Percentiles rank a stretch among this genome's conserved stretches.
Conservation (phyloP, 2,888 invertebrate species). For the Gordius sp. region DNA sequence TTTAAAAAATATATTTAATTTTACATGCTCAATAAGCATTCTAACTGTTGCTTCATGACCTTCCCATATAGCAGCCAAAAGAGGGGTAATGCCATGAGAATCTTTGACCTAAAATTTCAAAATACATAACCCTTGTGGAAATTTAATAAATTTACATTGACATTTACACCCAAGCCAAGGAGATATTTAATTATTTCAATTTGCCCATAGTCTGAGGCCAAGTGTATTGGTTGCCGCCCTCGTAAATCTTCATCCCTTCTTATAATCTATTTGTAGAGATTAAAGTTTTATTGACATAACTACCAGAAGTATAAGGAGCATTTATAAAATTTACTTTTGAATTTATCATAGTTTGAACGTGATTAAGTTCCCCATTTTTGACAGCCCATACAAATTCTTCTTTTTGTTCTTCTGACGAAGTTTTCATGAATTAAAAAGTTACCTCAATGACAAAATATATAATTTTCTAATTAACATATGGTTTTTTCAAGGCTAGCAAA, state of each 20-base stretch:
- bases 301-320: too few relatives aligned
- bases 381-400: constrained; percentile 12
- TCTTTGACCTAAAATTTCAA: constrained; percentile 46
- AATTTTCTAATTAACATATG: too few relatives aligned
- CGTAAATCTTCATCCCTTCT: constrained; percentile 51
- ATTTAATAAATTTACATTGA: constrained; percentile 45
- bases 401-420: constrained; percentile 3
- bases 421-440: too few relatives aligned
- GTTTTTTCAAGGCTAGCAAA: too few relatives aligned
- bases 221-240: constrained; percentile 62
- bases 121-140: neutral
- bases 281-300: neutral
- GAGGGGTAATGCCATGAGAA: constrained; percentile 73
- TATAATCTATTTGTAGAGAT: constrained; percentile 39
- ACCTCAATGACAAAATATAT: too few relatives aligned
- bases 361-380: neutral
- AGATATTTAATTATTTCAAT: constrained; percentile 58
- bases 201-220: constrained; percentile 82
- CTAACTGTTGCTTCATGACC: constrained; percentile 71
- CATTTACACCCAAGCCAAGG: constrained; percentile 60
- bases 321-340: neutral
- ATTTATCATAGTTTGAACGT: neutral
- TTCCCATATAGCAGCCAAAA: constrained; percentile 85
- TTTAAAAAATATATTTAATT: constrained; percentile 23
- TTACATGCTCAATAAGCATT: constrained; percentile 54